Evolutionary conservation across 2,888 invertebrate genomes (phyloP), one percentile per base, ranked within the genome.

Genomic region (Kryphioiulus occultus): DNA sequence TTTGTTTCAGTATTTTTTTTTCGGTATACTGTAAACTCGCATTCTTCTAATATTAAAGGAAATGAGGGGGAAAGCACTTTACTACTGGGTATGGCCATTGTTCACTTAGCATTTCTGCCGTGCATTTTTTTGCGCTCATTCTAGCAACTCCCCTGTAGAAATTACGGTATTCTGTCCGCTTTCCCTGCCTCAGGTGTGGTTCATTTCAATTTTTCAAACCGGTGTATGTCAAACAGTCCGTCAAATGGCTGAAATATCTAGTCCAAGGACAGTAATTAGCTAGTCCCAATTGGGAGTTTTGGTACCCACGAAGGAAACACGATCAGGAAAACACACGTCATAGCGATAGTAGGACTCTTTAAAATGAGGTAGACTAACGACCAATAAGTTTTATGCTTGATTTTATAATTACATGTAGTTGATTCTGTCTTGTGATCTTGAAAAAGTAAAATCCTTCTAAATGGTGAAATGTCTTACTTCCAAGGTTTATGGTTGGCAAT

Each of bases 171-270:
- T 85, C 44, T 85, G 85, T 85, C 44, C 85, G 85, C 85, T 42
- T 85, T 85, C 39, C 19, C 12, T 39, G 85, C 39, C 39, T 85
- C 85, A 85, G 85, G 85, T 85, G 85, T 85, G 85, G 85, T 44
- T 85, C 85, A 42, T 85, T 85, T 42, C 10, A 85, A 85, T 42
- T 44, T 85, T 85, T 22, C 42, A 85, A 85, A 85, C 85, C 85
- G 85, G 42, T 78, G 78, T 85, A 85, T 85, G 85, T 85, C 85
- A 85, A 44, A 44, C 44, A 85, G 85, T 85, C 44, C 85, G 85
- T 85, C 85, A 85, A 39, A 39, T 78, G 78, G 85, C 39, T 42
- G 26, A 85, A 85, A 44, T 85, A 85, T 85, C 85, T 85, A 85
- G 85, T 85, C 85, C 85, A 85, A 85, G 85, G 85, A 85, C 85